phyloP scores from a whole-genome alignment of 2,113 vertebrate genomes.

The Menura novaehollandiae region DNA sequence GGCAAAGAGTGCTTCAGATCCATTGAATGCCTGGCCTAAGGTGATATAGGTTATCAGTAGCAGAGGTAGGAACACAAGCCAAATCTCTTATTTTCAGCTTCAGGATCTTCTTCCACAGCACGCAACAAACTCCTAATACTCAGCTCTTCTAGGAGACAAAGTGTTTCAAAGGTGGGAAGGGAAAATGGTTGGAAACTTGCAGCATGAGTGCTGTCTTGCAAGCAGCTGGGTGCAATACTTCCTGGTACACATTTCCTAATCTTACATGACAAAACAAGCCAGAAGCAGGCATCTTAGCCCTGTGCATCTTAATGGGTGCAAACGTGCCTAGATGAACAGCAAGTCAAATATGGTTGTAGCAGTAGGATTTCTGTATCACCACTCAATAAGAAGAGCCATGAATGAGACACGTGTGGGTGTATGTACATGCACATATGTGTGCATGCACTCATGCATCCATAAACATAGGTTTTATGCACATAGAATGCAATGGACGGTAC shows the following conservation, averaged over 20 bases:
- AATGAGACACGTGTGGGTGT: not conserved
- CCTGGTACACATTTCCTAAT: not conserved
- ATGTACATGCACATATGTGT: not conserved
- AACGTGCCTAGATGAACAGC: not conserved
- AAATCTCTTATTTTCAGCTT: not conserved
- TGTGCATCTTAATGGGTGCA: accelerated
- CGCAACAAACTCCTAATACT: not conserved
- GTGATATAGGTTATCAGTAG: not conserved
- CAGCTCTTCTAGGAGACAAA: not conserved
- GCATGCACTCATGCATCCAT: not conserved
- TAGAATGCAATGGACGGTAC: not conserved
- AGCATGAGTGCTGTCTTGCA: not conserved
- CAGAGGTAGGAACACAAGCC: not conserved
- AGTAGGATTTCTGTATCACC: not conserved
- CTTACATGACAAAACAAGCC: accelerated
- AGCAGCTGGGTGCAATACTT: not conserved
- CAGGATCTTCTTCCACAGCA: not conserved
- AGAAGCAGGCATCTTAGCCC: accelerated
- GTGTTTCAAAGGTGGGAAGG: not conserved
- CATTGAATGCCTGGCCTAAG: not conserved
- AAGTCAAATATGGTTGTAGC: not conserved
- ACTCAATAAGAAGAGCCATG: not conserved
- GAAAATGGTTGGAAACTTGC: not conserved
- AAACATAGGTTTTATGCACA: not conserved
- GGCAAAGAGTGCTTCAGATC: not conserved